Evolutionary conservation across 2,888 invertebrate genomes (phyloP), one percentile per base, ranked within the genome.

Genomic region (Polylopha cassiicola): DNA sequence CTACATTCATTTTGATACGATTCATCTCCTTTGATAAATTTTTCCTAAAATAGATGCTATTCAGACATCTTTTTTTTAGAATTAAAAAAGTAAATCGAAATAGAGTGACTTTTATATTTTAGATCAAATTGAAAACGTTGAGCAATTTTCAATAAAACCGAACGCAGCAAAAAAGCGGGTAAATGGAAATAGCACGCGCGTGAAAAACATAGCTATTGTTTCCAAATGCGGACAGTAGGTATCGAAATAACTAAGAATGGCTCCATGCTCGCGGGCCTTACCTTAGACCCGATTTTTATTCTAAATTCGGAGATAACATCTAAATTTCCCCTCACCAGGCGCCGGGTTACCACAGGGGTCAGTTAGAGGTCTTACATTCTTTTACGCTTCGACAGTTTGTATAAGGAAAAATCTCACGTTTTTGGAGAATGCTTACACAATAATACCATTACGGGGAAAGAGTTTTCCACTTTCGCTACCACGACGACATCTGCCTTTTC

Each of bases 361-460:
- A 26, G 18, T 20, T 10, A 14, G 13, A 9, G 26, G 7, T 13
- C 16, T 26, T 37, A 37, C 26, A 21, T 27, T 16, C 22, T 4
- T 28, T 28, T 29, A 37, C 8, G 22, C 11, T 37, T 22, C 15
- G 28, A 10, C 20, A 20, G 21, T 37, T 28, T 36, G 20, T 37
- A n/a, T 10, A 20, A 21, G 21, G 21, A 37, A 21, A 36, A 21
- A 37, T 8, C 14, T 7, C 6, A 14, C 11, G 14, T 37, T 37
- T 27, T 27, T 15, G 5, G 30, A 51, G 52, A 61, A 63, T 65
- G 58, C 61, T 14, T 55, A 53, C 51, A 61, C 55, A 58, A 62
- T 57, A 55, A 57, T 54, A 46, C 53, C 54, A 62, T 67, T 61
- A 63, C 46, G 36, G 28, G 11, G 33, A 41, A 59, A 56, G 52